Conservation (phyloP, 2,888 invertebrate species). For the Temnothorax ravouxi region DNA sequence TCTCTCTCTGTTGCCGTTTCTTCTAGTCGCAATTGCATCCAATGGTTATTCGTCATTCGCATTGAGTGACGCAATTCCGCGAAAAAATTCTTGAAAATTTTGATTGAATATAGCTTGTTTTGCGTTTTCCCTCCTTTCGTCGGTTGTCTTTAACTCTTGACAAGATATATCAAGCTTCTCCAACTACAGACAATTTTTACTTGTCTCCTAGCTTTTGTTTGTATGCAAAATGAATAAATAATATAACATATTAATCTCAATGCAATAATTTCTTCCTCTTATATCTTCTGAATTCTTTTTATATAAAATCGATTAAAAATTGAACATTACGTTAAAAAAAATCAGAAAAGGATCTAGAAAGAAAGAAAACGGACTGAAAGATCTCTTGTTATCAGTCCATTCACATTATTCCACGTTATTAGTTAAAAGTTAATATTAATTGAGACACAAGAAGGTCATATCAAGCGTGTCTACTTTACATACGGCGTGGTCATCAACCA, state of each 20-base stretch:
- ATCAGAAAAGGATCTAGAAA: background rate
- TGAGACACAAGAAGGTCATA: slow-evolving; percentile 4
- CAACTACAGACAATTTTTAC: background rate
- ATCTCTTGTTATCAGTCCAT: background rate
- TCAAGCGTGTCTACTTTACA: slow-evolving; percentile 17
- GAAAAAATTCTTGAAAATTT: background rate
- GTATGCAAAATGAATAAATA: background rate
- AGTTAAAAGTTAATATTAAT: slow-evolving; percentile 23
- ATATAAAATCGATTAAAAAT: background rate
- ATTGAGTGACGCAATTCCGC: background rate
- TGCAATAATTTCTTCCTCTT: background rate
- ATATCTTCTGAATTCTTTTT: background rate
- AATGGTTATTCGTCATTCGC: background rate
- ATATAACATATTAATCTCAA: background rate
- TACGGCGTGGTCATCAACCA: background rate
- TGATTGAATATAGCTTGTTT: background rate
- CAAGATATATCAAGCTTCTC: background rate
- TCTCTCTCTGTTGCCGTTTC: slow-evolving; percentile 11
- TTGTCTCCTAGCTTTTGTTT: background rate
- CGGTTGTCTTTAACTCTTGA: background rate
- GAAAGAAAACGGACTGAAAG: background rate
- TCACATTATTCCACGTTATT: background rate
- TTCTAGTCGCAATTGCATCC: background rate
- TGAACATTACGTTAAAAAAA: background rate
- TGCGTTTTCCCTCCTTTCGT: background rate